phyloP scores from a whole-genome alignment of 2,113 vertebrate species.

The Hippopotamus amphibius region DNA sequence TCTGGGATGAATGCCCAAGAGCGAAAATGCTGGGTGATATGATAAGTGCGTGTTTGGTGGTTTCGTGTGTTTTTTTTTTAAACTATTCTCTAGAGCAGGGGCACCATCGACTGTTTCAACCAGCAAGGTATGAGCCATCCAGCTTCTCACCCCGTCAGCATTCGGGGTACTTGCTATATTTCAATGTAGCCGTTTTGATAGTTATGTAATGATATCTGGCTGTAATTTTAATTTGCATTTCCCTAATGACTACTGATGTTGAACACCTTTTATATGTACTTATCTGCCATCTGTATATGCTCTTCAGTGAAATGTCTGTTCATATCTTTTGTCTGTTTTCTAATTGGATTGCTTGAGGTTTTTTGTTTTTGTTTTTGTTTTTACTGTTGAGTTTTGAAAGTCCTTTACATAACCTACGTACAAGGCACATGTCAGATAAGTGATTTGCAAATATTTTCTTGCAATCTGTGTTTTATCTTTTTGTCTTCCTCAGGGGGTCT shows the following conservation, averaged over 20 bases:
- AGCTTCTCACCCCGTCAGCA: background rate
- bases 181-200: background rate
- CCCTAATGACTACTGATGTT: background rate
- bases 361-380: background rate
- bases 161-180: background rate
- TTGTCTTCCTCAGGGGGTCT: background rate
- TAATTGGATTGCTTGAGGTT: background rate
- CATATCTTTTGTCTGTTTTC: background rate
- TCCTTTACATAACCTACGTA: background rate
- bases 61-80: no score
- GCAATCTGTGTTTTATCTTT: background rate
- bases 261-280: background rate
- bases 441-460: background rate
- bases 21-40: background rate
- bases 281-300: background rate
- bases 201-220: no score
- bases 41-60: background rate
- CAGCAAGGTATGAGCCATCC: fast-evolving
- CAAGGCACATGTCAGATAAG: background rate
- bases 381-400: background rate
- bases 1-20: background rate
- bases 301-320: background rate
- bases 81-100: background rate
- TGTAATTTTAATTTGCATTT: background rate
- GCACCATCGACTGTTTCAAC: background rate